Base-by-base conservation (phyloP, 2,888 invertebrate genomes). In the Tryphoninae sp. region DNA sequence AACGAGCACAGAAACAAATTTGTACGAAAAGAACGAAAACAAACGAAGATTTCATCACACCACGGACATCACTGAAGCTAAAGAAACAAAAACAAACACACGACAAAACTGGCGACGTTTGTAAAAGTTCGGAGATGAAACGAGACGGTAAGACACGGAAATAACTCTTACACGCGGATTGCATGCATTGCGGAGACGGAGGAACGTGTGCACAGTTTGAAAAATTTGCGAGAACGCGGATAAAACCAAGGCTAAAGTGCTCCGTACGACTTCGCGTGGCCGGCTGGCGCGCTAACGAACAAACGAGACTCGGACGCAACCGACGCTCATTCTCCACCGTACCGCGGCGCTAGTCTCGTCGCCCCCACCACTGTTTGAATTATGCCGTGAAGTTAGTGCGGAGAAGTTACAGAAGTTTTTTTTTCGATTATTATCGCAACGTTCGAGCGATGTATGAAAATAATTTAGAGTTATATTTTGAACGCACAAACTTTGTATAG, bases 211-310 rank as follows among this genome's bases (percentile, higher is more conserved):
- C 75, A 78, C 73, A 58, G 68, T 73, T 55, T 62, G 42, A 80
- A 80, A 69, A 61, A 19, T 72, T 64, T 42, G 26, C 22, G 33
- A 64, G 22, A 69, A 80, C 55, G 59, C 74, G 67, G 26, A 53
- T 33, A 55, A 42, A 78, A 65, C 22, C 49, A 19, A 65, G 23
- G 51, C 45, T 79, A 65, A 53, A 67, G 68, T 67, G 76, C 69
- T 73, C 58, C 19, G 75, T 67, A 85, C 74, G 80, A 72, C 85
- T 83, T 85, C 86, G 86, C 86, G 86, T 83, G 77, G 80, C 86
- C 88, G 86, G 85, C 81, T 84, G 82, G 79, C 83, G 83, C 84
- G 83, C 87, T 86, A 19, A 19, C 86, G 81, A 81, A 58, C 74
- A 62, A 67, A 78, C 72, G 62, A 42, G 77, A 75, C 76, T 62